A percentile compares a stretch with the other conserved stretches of the same genome.
Evolutionary conservation across 2,113 vertebrate species (phyloP).

Genomic region (Brevimyrus niger): DNA sequence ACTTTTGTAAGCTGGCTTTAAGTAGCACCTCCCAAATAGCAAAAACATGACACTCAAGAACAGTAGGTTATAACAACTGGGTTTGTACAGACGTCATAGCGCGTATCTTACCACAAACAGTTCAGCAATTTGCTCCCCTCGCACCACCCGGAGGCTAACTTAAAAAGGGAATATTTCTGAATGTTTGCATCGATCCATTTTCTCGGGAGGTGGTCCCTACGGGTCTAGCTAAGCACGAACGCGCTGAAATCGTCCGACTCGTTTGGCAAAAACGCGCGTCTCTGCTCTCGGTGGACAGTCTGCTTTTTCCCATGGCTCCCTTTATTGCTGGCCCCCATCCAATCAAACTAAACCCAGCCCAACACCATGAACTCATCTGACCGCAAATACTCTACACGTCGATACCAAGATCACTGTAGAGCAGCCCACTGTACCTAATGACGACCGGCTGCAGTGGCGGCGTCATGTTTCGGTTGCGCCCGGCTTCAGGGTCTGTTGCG

Average conservation of each 20-base stretch:
- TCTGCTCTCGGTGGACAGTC: background rate
- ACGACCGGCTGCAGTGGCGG: slow-evolving; percentile 45
- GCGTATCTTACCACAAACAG: background rate
- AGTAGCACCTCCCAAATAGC: background rate
- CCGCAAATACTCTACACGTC: background rate
- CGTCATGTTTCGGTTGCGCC: slow-evolving; percentile 40
- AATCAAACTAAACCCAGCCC: background rate
- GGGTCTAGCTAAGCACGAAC: background rate
- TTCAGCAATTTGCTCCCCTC: background rate
- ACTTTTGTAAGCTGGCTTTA: background rate
- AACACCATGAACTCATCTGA: background rate
- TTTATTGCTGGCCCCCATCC: slow-evolving; percentile 19
- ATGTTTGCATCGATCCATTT: background rate
- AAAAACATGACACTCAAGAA: background rate
- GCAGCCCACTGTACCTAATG: slow-evolving; percentile 25
- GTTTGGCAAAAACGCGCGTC: background rate
- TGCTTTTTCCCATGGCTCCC: background rate
- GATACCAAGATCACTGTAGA: background rate
- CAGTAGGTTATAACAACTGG: background rate
- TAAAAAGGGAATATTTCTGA: background rate
- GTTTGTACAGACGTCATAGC: background rate
- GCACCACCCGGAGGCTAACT: background rate
- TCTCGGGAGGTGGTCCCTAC: background rate
- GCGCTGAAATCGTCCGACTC: background rate
- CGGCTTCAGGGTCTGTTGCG: slow-evolving; percentile 11